Base-by-base conservation (phyloP, 2,888 invertebrate genomes). In the Eupsilia transversa region DNA sequence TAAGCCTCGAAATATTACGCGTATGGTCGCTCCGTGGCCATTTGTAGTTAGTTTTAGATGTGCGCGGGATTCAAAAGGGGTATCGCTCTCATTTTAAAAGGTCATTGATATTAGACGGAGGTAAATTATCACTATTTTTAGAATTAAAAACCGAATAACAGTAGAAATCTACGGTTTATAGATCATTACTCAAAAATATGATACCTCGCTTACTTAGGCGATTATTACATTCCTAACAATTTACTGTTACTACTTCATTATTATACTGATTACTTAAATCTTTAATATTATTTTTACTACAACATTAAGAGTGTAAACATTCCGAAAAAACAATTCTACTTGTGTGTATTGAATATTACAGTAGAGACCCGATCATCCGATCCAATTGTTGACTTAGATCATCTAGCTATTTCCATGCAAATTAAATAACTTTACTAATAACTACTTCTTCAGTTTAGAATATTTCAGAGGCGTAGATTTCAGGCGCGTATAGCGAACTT, bases 121-220 rank as follows among this genome's bases (percentile, higher is more conserved):
- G 57, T 30, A 57, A 56, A 64, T 49, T 30, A 49, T 57, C 43
- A 77, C 43, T 33, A 56, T 35, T 43, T 49, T 56, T 56, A 74
- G 14, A 54, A 33, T 17, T 43, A 60, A 60, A 81, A 46, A 68
- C 54, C 56, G 20, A 64, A 57, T 49, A 33, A 61, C 56, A 52
- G 65, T 52, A 43, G 43, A 61, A 61, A 77, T 73, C 60, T 70
- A 75, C 49, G 35, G 61, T 59, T 64, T 61, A 74, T 54, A 56
- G 64, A 75, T 66, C 61, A 72, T 75, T 72, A 68, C 59, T 75
- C 52, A 72, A 70, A 66, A 70, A 80, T 64, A 52, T 66, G 76
- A 72, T 60, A 78, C 66, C 69, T 85, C 72, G 77, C 86, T 83
- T 85, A 80, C 66, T 78, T 79, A 87, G 56, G 79, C 77, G 80